Evolutionary conservation across 1,140 invertebrate species (phyloP).

Genomic region (Vanessa atalanta): DNA sequence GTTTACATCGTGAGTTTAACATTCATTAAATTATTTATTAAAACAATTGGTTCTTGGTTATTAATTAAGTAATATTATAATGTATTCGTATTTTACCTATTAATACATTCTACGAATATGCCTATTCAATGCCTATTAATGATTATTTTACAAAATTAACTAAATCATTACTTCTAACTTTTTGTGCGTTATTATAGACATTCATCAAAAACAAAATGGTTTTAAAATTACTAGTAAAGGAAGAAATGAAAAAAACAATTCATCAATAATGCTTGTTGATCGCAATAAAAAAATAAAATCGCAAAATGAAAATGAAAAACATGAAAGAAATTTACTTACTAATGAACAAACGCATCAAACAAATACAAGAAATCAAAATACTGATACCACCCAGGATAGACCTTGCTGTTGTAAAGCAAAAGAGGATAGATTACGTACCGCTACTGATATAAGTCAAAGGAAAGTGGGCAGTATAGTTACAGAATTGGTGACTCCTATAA

Average conservation of each 20-base stretch:
- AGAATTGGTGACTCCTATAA: constrained; percentile 47
- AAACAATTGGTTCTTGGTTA: too few species aligned
- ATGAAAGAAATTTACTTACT: background rate
- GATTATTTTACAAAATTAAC: too few species aligned
- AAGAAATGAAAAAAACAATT: background rate
- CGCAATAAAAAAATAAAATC: background rate
- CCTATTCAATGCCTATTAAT: too few species aligned
- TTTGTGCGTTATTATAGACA: background rate
- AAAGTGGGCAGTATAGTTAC: constrained; percentile 38
- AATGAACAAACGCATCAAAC: background rate
- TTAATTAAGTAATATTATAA: too few species aligned
- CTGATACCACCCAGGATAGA: constrained; percentile 51
- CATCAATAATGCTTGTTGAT: background rate
- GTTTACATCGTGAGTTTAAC: constrained; percentile 33
- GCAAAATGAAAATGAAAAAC: background rate
- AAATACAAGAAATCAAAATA: background rate
- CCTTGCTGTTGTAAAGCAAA: constrained; percentile 47
- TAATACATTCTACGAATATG: too few species aligned
- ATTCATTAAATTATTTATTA: too few species aligned
- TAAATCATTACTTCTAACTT: background rate
- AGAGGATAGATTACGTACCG: background rate
- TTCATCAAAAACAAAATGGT: constrained; percentile 18
- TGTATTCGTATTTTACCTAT: too few species aligned
- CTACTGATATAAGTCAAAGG: background rate
- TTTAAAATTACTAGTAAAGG: background rate